These are phyloP conservation scores for Ectemnius lituratus DNA, from an alignment of 2,888 invertebrate species.

Conservation along the genomic window DNA sequence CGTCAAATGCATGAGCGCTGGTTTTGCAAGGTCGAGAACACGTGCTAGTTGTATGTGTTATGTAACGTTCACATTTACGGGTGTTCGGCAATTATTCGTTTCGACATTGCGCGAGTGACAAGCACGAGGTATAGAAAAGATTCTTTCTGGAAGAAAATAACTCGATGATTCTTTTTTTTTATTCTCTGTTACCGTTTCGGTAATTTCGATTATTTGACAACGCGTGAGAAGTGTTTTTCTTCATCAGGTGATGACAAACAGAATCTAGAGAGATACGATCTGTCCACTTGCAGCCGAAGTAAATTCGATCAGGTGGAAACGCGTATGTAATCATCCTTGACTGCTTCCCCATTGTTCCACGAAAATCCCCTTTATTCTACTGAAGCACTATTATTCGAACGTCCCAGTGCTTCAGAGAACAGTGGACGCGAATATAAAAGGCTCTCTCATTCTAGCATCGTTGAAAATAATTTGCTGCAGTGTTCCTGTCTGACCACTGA, in stretches of 20 bases:
- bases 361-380: neutral
- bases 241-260: too few species aligned
- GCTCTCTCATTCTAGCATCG: too few species aligned
- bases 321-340: conserved; percentile 13
- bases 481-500: too few species aligned
- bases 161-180: too few species aligned
- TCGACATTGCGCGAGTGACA: neutral
- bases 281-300: too few species aligned
- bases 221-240: too few species aligned
- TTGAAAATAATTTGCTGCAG: too few species aligned
- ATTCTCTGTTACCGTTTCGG: too few species aligned
- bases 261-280: too few species aligned
- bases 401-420: neutral
- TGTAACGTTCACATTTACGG: neutral
- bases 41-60: neutral
- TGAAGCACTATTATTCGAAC: neutral
- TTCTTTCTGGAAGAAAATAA: too few species aligned
- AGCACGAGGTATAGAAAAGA: neutral
- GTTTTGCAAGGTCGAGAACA: neutral
- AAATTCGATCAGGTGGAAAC: neutral
- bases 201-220: too few species aligned
- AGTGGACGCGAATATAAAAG: too few species aligned
- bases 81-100: neutral
- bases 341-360: conserved; percentile 1
- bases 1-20: neutral